Percentiles rank a stretch among this genome's conserved stretches.
phyloP scores from a whole-genome alignment of 2,113 vertebrate genomes.

The Cochlearius cochlearius region DNA sequence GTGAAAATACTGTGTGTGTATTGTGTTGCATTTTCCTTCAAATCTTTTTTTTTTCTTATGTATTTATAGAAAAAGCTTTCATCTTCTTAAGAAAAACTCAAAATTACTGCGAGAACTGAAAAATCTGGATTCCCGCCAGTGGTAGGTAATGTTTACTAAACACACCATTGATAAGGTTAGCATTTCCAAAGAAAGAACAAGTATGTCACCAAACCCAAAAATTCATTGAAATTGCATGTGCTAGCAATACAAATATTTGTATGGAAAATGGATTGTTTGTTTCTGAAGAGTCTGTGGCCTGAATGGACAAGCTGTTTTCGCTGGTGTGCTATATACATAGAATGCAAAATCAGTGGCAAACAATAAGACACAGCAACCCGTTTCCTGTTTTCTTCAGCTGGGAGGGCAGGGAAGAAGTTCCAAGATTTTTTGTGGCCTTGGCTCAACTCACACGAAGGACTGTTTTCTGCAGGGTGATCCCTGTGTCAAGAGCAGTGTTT shows the following conservation, averaged over 20 bases:
- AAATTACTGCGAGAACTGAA: slow-evolving; percentile 96
- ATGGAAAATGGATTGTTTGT: background rate
- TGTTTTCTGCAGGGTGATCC: background rate
- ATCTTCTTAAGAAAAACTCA: slow-evolving; percentile 97
- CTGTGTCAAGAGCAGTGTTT: background rate
- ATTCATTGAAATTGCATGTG: background rate
- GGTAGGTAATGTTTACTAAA: slow-evolving; percentile 75
- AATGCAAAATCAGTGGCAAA: background rate
- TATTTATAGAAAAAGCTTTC: slow-evolving; percentile 90
- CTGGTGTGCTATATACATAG: fast-evolving
- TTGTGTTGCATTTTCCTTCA: background rate
- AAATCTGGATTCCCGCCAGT: slow-evolving; percentile 97
- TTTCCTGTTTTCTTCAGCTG: background rate
- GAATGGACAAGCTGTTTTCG: background rate
- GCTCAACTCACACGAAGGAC: background rate
- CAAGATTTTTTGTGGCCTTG: background rate
- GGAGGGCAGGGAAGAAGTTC: background rate
- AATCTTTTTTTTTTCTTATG: background rate
- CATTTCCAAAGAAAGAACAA: background rate
- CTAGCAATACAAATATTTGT: background rate
- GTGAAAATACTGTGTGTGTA: background rate
- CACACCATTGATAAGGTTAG: fast-evolving
- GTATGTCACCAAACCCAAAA: background rate
- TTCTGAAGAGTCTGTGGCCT: background rate
- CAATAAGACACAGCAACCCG: background rate